Conservation (phyloP, 2,888 invertebrate genomes). For the Ceriagrion tenellum region DNA sequence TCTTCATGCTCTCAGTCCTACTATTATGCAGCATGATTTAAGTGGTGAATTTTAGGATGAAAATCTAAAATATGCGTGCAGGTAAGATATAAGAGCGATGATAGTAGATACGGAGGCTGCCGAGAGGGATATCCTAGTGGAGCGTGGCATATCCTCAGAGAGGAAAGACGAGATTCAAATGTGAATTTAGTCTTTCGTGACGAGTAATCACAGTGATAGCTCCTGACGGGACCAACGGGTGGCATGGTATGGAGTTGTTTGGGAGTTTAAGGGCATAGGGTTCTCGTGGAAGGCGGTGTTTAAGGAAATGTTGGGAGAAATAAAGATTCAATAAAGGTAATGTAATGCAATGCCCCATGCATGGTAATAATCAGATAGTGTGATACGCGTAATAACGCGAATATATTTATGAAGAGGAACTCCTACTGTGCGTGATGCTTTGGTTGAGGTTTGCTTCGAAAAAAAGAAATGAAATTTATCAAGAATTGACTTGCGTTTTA, state of each 20-base stretch:
- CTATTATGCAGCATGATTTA: background rate
- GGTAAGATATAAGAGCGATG: background rate
- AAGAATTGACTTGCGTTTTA: too few species aligned
- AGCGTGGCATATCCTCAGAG: background rate
- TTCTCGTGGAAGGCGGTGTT: background rate
- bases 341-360: background rate
- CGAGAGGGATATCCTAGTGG: background rate
- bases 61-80: background rate
- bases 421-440: background rate
- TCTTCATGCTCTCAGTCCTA: background rate
- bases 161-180: background rate
- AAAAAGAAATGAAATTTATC: too few species aligned
- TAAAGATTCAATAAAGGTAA: background rate
- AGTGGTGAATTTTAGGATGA: background rate
- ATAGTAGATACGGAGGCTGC: background rate
- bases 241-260: conserved; percentile 5
- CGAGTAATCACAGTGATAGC: conserved; percentile 2
- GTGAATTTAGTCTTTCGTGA: background rate
- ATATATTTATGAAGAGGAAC: background rate
- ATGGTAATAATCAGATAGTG: background rate
- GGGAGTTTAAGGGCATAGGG: background rate
- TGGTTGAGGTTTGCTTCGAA: background rate
- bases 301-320: background rate
- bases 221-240: background rate
- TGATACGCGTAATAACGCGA: background rate